phyloP scores from a whole-genome alignment of 2,113 vertebrate species.

The Prionailurus viverrinus region DNA sequence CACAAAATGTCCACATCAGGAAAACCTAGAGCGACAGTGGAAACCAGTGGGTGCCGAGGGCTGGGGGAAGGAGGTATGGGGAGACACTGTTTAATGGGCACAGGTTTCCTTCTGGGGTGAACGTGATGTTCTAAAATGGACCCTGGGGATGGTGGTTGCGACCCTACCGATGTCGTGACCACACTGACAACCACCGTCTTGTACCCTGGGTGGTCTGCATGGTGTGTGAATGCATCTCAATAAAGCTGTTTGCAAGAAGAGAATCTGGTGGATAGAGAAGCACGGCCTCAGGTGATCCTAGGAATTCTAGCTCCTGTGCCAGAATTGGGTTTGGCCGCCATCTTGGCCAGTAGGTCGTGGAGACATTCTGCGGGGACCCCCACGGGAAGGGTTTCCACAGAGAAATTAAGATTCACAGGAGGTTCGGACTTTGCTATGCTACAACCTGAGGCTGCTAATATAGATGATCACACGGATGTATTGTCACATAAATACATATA shows the following conservation, averaged over 20 bases:
- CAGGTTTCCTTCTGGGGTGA: background rate
- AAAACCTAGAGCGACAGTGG: background rate
- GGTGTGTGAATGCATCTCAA: background rate
- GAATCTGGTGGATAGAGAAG: background rate
- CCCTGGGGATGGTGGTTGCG: background rate
- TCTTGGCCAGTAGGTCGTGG: background rate
- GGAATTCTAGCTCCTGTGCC: background rate
- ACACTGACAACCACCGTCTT: rapidly evolving
- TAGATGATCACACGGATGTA: background rate
- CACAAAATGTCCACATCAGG: background rate
- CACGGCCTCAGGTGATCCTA: background rate
- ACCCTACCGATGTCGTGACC: background rate
- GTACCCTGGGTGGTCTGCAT: background rate
- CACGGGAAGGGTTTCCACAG: background rate
- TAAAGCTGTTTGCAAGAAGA: background rate
- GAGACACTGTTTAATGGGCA: too few species aligned
- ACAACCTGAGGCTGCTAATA: background rate
- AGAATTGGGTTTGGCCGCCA: background rate
- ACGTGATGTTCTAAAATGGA: background rate
- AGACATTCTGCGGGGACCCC: background rate
- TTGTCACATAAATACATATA: background rate
- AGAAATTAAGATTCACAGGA: background rate
- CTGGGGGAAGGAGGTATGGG: background rate
- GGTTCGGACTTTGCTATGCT: background rate
- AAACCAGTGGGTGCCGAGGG: background rate